Evolutionary conservation across 2,888 invertebrate species (phyloP).

Genomic region (Scaptomyza reducta): DNA sequence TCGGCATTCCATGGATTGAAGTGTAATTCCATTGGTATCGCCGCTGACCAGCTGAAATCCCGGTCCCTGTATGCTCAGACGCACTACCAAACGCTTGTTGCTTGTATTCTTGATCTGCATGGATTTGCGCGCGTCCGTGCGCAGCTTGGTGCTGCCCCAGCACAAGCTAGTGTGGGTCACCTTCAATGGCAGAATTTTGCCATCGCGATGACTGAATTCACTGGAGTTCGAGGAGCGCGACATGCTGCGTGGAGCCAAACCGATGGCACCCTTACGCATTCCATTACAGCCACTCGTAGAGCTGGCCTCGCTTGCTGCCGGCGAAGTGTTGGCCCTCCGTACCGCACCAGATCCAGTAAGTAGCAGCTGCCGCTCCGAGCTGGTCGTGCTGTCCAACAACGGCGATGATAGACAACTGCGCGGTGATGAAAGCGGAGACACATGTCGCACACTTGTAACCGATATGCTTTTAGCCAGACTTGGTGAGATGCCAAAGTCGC

Average conservation of each 20-base stretch:
- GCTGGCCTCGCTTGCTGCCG: conserved; percentile 70
- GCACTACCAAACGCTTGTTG: conserved; percentile 86
- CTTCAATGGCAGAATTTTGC: conserved; percentile 85
- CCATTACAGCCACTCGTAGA: conserved; percentile 43
- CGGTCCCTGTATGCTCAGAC: conserved; percentile 85
- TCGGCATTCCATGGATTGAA: conserved; percentile 86
- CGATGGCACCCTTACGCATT: conserved; percentile 37
- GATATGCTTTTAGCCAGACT: conserved; percentile 55
- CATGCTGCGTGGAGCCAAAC: conserved; percentile 64
- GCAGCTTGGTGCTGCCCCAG: conserved; percentile 87
- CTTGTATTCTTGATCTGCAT: conserved; percentile 86
- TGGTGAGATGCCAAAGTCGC: conserved; percentile 71
- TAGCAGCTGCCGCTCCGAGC: conserved; percentile 70
- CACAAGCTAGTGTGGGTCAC: conserved; percentile 86
- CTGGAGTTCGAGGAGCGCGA: conserved; percentile 83
- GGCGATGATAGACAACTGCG: conserved; percentile 73
- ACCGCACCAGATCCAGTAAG: conserved; percentile 26
- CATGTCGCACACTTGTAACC: conserved; percentile 20
- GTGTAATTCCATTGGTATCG: conserved; percentile 82
- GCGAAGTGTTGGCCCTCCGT: conserved; percentile 67
- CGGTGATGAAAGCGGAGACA: conserved; percentile 77
- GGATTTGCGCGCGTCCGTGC: conserved; percentile 85
- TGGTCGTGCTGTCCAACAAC: conserved; percentile 75
- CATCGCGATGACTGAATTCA: conserved; percentile 83
- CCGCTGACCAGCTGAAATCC: conserved; percentile 84